Base-by-base conservation (phyloP, 2,797 vertebrate species). In the Anniella stebbinsi region DNA sequence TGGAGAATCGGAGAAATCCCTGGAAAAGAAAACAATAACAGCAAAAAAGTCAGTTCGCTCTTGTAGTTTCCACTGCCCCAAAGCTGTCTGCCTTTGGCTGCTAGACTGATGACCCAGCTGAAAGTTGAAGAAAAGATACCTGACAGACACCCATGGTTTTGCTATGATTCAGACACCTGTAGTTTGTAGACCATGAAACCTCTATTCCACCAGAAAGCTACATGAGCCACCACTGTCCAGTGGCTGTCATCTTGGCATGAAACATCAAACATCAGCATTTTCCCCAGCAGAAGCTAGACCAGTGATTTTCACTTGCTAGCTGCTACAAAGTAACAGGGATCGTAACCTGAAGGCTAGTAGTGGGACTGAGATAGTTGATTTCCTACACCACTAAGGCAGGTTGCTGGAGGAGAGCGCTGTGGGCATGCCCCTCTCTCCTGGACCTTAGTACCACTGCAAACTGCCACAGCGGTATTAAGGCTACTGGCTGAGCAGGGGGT, bases 1-100 rank as follows among this genome's bases (percentile, higher is more conserved):
- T 97, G 70, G 96, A 95, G 92, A 97, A 98, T 92, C 97, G 97
- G 89, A 96, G 95, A 88, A 97, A 96, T 90, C 98, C 98, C 98
- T 99, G 93, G 1, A 83, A 89, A 94, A 85, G 91, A 93, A 77
- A 87, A 80, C 25, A 89, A 45, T 28, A 78, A 41, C 11, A 45
- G 21, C 54, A 85, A 0, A 0, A 1, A 0, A 0, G 51, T n/a
- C 30, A 90, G 87, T 2, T 0, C 78, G 51, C 13, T 1, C 0
- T 1, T 2, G 67, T n/a, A 78, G 10, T 60, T 80, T 38, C 66
- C 41, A 2, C 70, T 0, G 0, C 25, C n/a, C 17, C 0, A 1
- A 2, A 57, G 2, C 70, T 48, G 33, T 60, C 67, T 45, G 67
- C 17, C 13, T 38, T 76, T 51, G 45, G 72, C 33, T 88, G 54